Conservation (phyloP, 2,113 vertebrate genomes). For the Cinclus cinclus region DNA sequence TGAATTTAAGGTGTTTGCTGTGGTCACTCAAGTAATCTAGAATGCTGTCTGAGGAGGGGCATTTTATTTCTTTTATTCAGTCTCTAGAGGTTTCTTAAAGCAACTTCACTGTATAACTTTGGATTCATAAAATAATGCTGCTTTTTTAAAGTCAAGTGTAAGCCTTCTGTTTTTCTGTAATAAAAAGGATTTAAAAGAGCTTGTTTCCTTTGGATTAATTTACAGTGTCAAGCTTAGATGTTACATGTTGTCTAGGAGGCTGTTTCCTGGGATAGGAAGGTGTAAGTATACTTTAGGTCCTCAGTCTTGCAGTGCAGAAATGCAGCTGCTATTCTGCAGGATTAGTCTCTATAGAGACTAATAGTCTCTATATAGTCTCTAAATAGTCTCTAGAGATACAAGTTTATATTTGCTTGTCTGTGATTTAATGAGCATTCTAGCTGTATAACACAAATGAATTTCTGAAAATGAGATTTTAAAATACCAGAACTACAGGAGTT, state of each 20-base stretch:
- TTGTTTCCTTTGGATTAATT: constrained; percentile 2
- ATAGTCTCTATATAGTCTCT: background rate
- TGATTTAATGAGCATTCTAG: background rate
- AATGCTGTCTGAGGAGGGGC: background rate
- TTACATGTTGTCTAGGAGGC: background rate
- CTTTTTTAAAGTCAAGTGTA: constrained; percentile 66
- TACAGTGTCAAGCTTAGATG: background rate
- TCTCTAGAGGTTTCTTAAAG: constrained; percentile 54
- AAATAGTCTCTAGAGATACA: background rate
- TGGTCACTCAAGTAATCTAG: constrained; percentile 3
- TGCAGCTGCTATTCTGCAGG: background rate
- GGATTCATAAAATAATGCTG: constrained; percentile 43
- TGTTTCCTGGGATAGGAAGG: background rate
- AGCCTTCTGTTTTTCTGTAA: constrained; percentile 73
- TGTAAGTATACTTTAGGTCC: rapidly evolving
- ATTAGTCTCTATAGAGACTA: background rate
- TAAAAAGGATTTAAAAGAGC: constrained; percentile 66
- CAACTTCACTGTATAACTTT: constrained; percentile 55
- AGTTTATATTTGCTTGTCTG: background rate
- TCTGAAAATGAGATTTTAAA: background rate
- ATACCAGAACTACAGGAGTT: background rate
- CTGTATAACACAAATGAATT: background rate
- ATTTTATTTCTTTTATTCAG: constrained; percentile 45
- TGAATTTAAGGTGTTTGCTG: constrained; percentile 12
- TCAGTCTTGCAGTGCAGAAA: background rate